Evolutionary conservation across 2,113 vertebrate species (phyloP).

Genomic region (Rousettus leschenaultii): DNA sequence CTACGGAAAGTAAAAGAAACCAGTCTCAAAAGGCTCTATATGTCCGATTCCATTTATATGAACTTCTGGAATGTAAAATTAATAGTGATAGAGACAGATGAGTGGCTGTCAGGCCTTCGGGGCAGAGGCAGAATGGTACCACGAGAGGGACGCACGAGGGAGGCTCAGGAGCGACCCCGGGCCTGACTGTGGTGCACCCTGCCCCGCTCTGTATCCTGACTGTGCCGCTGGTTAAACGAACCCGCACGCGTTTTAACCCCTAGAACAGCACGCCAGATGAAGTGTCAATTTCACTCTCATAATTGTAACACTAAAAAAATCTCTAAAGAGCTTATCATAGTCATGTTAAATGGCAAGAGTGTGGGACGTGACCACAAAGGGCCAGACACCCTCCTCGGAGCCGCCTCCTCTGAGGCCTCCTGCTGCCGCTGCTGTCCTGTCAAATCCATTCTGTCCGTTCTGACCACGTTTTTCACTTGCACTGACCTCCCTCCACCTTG

Average conservation of each 20-base stretch:
- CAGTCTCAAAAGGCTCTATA: not conserved
- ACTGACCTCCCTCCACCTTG: not conserved
- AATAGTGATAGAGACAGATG: not conserved
- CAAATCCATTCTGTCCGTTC: not conserved
- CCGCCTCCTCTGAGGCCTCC: not conserved
- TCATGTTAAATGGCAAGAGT: not conserved
- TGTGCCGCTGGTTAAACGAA: not conserved
- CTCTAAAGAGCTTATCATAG: not conserved
- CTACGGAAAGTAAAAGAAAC: not conserved
- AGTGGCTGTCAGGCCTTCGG: not conserved
- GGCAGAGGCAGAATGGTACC: accelerated
- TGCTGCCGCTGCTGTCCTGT: not conserved
- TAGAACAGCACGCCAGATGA: not conserved
- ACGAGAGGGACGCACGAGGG: not conserved
- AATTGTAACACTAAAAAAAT: not conserved
- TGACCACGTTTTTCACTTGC: not conserved
- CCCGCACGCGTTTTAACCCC: not conserved
- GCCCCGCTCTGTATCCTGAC: not conserved
- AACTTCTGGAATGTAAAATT: not conserved
- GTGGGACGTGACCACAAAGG: not conserved
- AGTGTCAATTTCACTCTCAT: not conserved
- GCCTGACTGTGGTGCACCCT: not conserved
- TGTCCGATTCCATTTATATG: not conserved
- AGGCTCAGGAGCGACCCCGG: not conserved
- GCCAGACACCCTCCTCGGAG: not conserved